A percentile compares a stretch with the other conserved stretches of the same genome.
These are phyloP conservation scores for Contarinia nasturtii DNA, from an alignment of 1,140 invertebrate genomes.

Conservation along the genomic window DNA sequence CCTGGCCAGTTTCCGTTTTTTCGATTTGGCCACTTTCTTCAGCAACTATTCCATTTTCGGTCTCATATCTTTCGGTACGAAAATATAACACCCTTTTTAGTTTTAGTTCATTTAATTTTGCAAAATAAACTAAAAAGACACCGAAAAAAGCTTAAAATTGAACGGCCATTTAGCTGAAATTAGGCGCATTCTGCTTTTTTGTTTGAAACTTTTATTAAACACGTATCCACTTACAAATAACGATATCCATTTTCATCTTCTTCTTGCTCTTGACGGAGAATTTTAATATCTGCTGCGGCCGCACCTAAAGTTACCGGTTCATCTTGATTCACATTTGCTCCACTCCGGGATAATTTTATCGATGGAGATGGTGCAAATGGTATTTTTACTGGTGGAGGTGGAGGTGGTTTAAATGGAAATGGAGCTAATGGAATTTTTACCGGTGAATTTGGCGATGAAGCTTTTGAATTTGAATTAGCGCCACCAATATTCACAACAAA, in stretches of 20 bases:
- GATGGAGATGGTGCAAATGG: not conserved
- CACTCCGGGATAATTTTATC: not conserved
- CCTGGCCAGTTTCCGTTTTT: constrained; percentile 19
- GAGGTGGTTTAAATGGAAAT: not conserved
- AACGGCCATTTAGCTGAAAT: too few relatives aligned
- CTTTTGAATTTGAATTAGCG: not conserved
- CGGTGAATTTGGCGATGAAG: not conserved
- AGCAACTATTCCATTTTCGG: constrained; percentile 33
- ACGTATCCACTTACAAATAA: constrained; percentile 15
- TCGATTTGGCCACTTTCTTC: constrained; percentile 31
- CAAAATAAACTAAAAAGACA: not conserved
- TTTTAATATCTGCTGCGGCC: not conserved
- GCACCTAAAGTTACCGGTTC: not conserved
- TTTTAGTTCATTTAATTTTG: not conserved
- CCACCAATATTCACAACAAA: not conserved
- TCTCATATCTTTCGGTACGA: constrained; percentile 25
- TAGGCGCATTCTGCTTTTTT: not conserved
- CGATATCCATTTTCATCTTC: constrained; percentile 18
- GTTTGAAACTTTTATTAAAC: not conserved
- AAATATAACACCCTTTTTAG: not conserved
- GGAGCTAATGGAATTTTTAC: not conserved
- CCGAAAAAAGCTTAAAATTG: too few relatives aligned
- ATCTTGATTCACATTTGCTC: not conserved
- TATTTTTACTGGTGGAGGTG: not conserved
- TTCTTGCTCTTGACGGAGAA: constrained; percentile 16